Conservation (phyloP, 1,140 invertebrate genomes). For the Oedothorax gibbosus region DNA sequence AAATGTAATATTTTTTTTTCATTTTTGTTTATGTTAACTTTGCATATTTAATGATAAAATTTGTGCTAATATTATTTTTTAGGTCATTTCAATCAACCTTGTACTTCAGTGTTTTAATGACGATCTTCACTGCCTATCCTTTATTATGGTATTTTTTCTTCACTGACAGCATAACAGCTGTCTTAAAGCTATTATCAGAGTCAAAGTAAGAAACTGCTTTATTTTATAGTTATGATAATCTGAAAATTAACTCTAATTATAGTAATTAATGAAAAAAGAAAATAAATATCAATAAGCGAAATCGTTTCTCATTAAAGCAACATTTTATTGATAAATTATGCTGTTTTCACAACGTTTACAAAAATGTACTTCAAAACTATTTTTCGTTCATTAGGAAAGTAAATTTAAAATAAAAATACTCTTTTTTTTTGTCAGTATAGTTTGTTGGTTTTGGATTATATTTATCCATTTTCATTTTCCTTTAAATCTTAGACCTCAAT, state of each 20-base stretch:
- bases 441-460: no score
- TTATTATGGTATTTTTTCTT: constrained; percentile 59
- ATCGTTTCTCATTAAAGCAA: no score
- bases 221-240: constrained; percentile 3
- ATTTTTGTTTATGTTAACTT: constrained; percentile 71
- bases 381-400: no score
- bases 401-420: no score
- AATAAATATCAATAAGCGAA: no score
- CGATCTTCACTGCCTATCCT: constrained; percentile 71
- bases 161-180: constrained; percentile 76
- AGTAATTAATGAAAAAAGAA: not conserved
- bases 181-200: constrained; percentile 62
- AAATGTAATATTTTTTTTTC: constrained; percentile 63
- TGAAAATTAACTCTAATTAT: not conserved
- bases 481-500: no score
- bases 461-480: no score
- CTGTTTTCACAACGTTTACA: no score
- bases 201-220: constrained; percentile 41
- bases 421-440: no score
- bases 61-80: not conserved
- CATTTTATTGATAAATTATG: no score
- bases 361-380: no score
- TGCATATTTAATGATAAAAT: not conserved
- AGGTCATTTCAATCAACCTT: constrained; percentile 73
- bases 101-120: constrained; percentile 77